These are phyloP conservation scores for Drosophila insularis DNA, from an alignment of 1,140 invertebrate genomes.

Conservation along the genomic window DNA sequence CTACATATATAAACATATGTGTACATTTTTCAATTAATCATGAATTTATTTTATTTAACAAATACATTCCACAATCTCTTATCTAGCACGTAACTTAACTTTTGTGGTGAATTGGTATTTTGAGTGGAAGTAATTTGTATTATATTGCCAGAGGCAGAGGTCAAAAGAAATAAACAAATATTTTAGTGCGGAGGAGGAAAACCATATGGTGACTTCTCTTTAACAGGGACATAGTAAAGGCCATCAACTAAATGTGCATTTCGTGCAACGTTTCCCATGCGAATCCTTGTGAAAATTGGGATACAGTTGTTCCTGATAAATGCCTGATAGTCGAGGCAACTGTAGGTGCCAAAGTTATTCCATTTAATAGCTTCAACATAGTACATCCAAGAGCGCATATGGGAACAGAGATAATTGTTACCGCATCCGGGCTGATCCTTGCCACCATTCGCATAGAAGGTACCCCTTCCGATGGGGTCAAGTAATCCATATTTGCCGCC, in stretches of 20 bases:
- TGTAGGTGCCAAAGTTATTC: slow-evolving; percentile 54
- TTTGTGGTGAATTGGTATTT: neutral
- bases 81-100: neutral
- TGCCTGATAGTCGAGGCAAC: slow-evolving; percentile 47
- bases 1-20: neutral
- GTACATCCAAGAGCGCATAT: slow-evolving; percentile 84
- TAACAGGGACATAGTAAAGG: slow-evolving; percentile 65
- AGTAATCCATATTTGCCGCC: slow-evolving; percentile 83
- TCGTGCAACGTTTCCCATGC: slow-evolving; percentile 76
- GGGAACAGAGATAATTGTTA: slow-evolving; percentile 82
- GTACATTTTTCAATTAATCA: neutral
- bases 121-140: neutral
- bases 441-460: slow-evolving; percentile 84
- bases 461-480: slow-evolving; percentile 82
- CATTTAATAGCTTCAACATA: slow-evolving; percentile 83
- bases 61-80: neutral
- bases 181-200: neutral
- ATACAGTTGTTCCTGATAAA: no score
- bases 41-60: neutral
- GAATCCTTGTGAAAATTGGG: slow-evolving; percentile 22
- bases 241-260: slow-evolving; percentile 76
- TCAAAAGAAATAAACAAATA: no score
- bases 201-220: slow-evolving; percentile 71
- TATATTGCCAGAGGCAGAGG: no score
- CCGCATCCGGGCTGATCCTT: slow-evolving; percentile 84